A percentile compares a stretch with the other conserved stretches of the same genome.
These are phyloP conservation scores for Formica selysi DNA, from an alignment of 1,140 invertebrate species.

Conservation along the genomic window DNA sequence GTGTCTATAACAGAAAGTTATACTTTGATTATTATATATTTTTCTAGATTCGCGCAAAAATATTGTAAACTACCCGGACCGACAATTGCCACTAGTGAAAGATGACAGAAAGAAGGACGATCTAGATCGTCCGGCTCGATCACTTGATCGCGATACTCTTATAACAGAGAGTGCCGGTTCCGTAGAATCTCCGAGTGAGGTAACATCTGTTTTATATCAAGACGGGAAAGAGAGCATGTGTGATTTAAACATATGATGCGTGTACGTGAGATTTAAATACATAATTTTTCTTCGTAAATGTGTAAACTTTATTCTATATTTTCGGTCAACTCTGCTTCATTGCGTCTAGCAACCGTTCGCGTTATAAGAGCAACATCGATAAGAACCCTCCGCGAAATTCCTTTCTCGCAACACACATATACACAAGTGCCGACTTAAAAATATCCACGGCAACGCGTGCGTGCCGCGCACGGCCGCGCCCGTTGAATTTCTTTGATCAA, in stretches of 20 bases:
- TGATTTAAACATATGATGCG: not conserved
- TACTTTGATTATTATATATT: not conserved
- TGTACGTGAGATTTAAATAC: too few relatives aligned
- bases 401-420: slow-evolving; percentile 35
- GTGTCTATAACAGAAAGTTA: not conserved
- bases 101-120: slow-evolving; percentile 70
- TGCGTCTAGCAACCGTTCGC: not conserved
- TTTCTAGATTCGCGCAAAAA: slow-evolving; percentile 52
- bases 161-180: slow-evolving; percentile 11
- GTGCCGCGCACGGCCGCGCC: slow-evolving; percentile 48
- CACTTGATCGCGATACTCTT: slow-evolving; percentile 76
- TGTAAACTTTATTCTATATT: not conserved
- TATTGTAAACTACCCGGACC: slow-evolving; percentile 24
- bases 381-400: slow-evolving; percentile 54
- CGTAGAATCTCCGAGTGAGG: slow-evolving; percentile 33
- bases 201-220: not conserved
- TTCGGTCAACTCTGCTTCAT: not conserved
- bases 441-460: slow-evolving; percentile 56
- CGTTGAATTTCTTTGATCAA: slow-evolving; percentile 55
- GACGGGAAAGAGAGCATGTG: too few relatives aligned
- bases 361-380: slow-evolving; percentile 13
- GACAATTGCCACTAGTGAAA: slow-evolving; percentile 28
- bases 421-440: slow-evolving; percentile 65
- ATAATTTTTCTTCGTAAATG: not conserved
- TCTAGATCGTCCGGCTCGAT: slow-evolving; percentile 77